These are phyloP conservation scores for Rhabdornis inornatus DNA, from an alignment of 2,113 vertebrate genomes.

Conservation along the genomic window DNA sequence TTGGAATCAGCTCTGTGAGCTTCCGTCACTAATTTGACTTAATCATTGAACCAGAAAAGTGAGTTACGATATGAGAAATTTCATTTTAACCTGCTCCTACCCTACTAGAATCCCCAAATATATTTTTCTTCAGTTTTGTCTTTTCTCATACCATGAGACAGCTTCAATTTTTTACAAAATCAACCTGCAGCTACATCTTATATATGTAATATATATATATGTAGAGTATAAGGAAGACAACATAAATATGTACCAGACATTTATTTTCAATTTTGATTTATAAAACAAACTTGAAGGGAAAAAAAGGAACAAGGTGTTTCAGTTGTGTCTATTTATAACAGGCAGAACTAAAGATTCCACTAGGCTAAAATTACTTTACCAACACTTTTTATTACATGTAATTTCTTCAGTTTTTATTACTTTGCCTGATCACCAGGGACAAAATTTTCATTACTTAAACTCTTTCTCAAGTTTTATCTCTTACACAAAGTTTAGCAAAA, in stretches of 20 bases:
- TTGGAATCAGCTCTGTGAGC: background rate
- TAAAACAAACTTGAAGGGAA: background rate
- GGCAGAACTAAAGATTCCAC: background rate
- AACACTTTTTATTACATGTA: background rate
- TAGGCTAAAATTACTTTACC: background rate
- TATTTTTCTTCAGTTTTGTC: background rate
- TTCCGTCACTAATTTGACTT: background rate
- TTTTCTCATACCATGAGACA: background rate
- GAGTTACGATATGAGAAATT: background rate
- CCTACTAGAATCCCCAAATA: background rate
- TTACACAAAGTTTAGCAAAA: background rate
- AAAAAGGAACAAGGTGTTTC: background rate
- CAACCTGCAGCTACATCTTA: background rate
- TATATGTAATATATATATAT: rapidly evolving
- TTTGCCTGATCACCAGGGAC: background rate
- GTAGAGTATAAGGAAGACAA: background rate
- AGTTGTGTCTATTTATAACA: background rate
- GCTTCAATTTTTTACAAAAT: background rate
- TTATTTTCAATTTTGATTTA: background rate
- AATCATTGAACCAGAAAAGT: background rate
- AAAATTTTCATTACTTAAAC: background rate
- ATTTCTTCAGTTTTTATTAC: background rate
- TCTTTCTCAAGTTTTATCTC: background rate
- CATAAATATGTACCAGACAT: background rate
- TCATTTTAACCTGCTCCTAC: background rate